A percentile compares a stretch with the other conserved stretches of the same genome.
These are phyloP conservation scores for Entomobrya multifasciata DNA, from an alignment of 2,888 invertebrate species.

Conservation along the genomic window DNA sequence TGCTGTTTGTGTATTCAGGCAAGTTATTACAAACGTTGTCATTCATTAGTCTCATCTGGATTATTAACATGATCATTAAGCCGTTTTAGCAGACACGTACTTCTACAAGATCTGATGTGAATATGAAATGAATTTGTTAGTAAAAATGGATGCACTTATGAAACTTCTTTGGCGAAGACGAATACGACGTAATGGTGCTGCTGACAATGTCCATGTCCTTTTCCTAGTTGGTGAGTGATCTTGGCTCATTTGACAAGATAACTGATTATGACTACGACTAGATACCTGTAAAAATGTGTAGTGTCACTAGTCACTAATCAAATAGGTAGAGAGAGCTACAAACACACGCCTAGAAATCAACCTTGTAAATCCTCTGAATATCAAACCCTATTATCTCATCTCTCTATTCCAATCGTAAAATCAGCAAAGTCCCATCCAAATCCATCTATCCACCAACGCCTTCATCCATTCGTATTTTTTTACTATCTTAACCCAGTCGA, in stretches of 20 bases:
- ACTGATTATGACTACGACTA: not conserved
- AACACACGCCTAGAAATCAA: slow-evolving; percentile 31
- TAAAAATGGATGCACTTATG: too few relatives aligned
- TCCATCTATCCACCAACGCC: not conserved
- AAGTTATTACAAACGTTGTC: not conserved
- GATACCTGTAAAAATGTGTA: not conserved
- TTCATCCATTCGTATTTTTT: too few relatives aligned
- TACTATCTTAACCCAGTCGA: too few relatives aligned
- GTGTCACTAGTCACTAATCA: too few relatives aligned
- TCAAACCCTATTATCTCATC: slow-evolving; percentile 27
- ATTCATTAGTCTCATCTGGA: slow-evolving; percentile 9
- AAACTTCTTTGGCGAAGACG: too few relatives aligned
- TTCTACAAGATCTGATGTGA: too few relatives aligned
- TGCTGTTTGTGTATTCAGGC: not conserved
- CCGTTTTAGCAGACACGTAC: not conserved
- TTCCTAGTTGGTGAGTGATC: too few relatives aligned
- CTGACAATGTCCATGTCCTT: too few relatives aligned
- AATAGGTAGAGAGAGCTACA: not conserved
- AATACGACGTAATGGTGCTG: too few relatives aligned
- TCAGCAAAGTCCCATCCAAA: not conserved
- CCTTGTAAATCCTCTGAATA: slow-evolving; percentile 43
- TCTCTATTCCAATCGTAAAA: not conserved
- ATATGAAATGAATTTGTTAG: too few relatives aligned
- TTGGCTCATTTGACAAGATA: not conserved
- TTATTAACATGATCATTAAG: slow-evolving; percentile 4